A percentile compares a stretch with the other conserved stretches of the same genome.
These are phyloP conservation scores for Apaloderma vittatum DNA, from an alignment of 2,113 vertebrate genomes.

Conservation along the genomic window DNA sequence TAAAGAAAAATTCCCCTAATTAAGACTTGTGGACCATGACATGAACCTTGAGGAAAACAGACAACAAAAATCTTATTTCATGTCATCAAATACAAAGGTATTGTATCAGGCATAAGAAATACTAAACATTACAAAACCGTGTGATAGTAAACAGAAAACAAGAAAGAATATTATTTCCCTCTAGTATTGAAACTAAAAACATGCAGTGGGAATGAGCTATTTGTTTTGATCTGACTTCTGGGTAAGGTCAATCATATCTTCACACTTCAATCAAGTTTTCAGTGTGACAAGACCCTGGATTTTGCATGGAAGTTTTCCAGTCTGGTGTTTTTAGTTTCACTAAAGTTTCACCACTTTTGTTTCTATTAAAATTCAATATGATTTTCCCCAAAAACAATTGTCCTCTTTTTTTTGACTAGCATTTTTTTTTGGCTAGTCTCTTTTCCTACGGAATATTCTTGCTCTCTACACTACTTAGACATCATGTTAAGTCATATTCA, in stretches of 20 bases:
- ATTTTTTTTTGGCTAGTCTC: not conserved
- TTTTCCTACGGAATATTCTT: not conserved
- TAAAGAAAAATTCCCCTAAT: not conserved
- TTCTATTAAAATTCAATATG: not conserved
- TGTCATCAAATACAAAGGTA: not conserved
- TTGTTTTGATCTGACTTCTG: not conserved
- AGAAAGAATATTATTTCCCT: not conserved
- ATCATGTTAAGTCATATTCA: not conserved
- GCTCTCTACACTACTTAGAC: not conserved
- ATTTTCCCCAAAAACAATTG: not conserved
- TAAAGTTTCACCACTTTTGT: not conserved
- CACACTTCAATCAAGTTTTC: slow-evolving; percentile 9
- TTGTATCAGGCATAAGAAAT: not conserved
- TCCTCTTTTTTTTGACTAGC: not conserved
- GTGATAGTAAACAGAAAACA: not conserved
- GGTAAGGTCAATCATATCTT: not conserved
- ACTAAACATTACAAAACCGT: not conserved
- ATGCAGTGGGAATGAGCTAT: not conserved
- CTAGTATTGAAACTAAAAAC: not conserved
- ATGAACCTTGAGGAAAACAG: not conserved
- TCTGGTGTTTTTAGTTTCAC: not conserved
- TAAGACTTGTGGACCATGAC: not conserved
- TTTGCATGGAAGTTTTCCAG: not conserved
- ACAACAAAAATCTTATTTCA: not conserved
- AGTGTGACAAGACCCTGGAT: not conserved